Percentiles rank a stretch among this genome's conserved stretches.
These are phyloP conservation scores for Tribolium madens DNA, from an alignment of 1,140 invertebrate species.

Conservation along the genomic window DNA sequence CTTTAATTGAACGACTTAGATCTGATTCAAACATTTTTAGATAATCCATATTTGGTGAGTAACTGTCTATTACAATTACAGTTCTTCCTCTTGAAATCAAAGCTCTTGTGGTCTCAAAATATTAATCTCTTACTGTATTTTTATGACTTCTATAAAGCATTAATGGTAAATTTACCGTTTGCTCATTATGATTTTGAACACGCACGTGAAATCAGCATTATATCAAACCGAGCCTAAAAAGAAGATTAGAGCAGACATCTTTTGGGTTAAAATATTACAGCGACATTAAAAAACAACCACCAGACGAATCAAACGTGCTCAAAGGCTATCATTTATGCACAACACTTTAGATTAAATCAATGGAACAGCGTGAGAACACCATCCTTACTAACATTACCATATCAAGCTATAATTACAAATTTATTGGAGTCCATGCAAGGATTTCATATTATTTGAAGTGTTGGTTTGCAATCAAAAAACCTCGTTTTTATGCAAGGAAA, in stretches of 20 bases:
- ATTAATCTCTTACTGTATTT: neutral
- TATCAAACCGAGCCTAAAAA: neutral
- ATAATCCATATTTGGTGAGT: neutral
- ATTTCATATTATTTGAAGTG: neutral
- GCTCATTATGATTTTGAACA: neutral
- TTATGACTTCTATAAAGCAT: neutral
- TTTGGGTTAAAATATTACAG: neutral
- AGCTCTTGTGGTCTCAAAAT: neutral
- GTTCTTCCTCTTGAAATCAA: neutral
- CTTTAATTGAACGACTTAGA: neutral
- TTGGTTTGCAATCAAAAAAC: too few species aligned
- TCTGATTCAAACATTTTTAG: neutral
- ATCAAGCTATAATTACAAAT: neutral
- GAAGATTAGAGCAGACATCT: neutral
- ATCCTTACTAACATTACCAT: neutral
- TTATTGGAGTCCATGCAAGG: neutral
- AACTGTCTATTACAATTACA: neutral
- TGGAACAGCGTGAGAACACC: neutral
- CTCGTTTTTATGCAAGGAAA: too few species aligned
- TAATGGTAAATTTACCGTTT: neutral
- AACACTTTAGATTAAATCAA: neutral
- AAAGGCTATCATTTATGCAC: neutral
- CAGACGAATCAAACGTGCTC: neutral
- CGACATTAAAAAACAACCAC: neutral
- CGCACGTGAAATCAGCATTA: neutral